Evolutionary conservation across 2,888 invertebrate genomes (phyloP).

Genomic region (Geophilus truncorum): DNA sequence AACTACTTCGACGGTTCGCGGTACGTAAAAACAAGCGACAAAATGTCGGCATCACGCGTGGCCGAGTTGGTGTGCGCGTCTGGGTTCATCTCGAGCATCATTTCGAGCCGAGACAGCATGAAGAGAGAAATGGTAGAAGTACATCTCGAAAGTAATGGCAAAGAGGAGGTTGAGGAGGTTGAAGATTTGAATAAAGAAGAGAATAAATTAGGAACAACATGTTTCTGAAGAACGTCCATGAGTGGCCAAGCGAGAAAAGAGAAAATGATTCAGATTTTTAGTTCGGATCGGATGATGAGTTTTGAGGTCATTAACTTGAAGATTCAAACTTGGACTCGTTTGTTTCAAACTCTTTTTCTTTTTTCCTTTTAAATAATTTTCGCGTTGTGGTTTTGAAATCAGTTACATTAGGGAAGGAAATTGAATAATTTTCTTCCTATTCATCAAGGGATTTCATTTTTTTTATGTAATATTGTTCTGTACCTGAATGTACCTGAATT

Average conservation of each 20-base stretch:
- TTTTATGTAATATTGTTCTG: too few species aligned
- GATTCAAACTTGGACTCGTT: not conserved
- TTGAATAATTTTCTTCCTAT: not conserved
- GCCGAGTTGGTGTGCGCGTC: too few species aligned
- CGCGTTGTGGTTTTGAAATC: not conserved
- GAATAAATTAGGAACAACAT: not conserved
- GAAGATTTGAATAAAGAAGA: not conserved
- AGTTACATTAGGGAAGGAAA: not conserved
- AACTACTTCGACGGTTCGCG: not conserved
- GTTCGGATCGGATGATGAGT: conserved; percentile 10
- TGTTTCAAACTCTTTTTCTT: not conserved
- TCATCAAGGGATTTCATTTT: too few species aligned
- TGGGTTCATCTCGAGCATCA: too few species aligned
- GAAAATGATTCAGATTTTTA: conserved; percentile 1
- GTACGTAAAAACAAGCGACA: not conserved
- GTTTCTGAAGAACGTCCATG: not conserved
- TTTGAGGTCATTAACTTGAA: conserved; percentile 1
- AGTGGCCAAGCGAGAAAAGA: not conserved
- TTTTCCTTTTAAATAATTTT: not conserved
- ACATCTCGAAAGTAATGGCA: too few species aligned
- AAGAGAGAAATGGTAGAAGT: not conserved
- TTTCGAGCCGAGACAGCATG: too few species aligned
- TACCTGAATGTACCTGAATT: too few species aligned
- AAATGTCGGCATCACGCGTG: not conserved
- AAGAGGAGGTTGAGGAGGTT: not conserved